A percentile compares a stretch with the other conserved stretches of the same genome.
These are phyloP conservation scores for Nephrocerus scutellatus DNA, from an alignment of 2,888 invertebrate species.

Conservation along the genomic window DNA sequence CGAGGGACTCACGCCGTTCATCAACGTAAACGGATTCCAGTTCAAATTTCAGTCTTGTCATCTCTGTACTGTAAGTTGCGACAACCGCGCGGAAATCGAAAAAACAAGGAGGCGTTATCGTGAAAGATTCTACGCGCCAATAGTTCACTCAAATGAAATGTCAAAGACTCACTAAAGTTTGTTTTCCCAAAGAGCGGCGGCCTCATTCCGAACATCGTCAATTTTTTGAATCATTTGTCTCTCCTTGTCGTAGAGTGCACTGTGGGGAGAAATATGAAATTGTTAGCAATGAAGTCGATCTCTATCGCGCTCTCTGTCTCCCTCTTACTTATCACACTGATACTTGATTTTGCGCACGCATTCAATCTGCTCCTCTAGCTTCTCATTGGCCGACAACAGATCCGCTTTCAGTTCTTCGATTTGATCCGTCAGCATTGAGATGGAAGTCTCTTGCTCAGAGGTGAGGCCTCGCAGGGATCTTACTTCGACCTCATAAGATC, in stretches of 20 bases:
- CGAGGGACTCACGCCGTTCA: constrained; percentile 54
- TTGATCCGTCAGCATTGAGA: constrained; percentile 51
- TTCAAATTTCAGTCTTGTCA: constrained; percentile 56
- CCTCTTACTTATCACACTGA: constrained; percentile 44
- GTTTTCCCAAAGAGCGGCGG: constrained; percentile 59
- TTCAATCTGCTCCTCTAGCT: constrained; percentile 50
- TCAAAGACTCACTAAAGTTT: constrained; percentile 47
- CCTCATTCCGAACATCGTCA: constrained; percentile 52
- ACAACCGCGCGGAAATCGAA: background rate
- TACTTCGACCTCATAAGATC: constrained; percentile 53
- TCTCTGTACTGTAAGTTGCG: constrained; percentile 51
- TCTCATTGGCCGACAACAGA: constrained; percentile 50
- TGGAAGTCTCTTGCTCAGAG: constrained; percentile 52
- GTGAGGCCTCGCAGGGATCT: constrained; percentile 53
- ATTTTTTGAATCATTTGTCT: constrained; percentile 47
- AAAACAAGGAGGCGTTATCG: background rate
- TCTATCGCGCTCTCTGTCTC: no score
- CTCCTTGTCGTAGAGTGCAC: constrained; percentile 48
- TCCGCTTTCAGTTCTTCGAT: constrained; percentile 52
- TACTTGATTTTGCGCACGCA: constrained; percentile 47
- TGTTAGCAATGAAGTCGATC: background rate
- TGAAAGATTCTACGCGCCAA: background rate
- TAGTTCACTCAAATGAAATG: background rate
- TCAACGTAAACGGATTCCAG: constrained; percentile 56
- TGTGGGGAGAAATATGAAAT: constrained; percentile 13